Evolutionary conservation across 2,888 invertebrate species (phyloP), one percentile per base, ranked within the genome.

Genomic region (Dendrolimus pini): DNA sequence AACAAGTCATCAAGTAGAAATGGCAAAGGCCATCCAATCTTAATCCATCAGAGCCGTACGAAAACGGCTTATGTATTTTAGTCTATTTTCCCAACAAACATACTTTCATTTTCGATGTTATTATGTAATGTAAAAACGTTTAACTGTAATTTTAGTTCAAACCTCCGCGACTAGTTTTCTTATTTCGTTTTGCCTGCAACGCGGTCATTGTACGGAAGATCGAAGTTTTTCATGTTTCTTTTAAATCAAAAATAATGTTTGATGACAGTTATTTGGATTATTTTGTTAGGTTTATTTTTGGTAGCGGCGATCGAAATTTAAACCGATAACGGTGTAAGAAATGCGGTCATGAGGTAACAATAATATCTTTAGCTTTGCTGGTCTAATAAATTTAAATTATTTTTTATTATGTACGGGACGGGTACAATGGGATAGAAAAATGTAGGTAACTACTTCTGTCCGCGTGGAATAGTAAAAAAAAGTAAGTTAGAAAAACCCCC

Each of bases 71-170:
- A 47, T 10, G 12, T 47, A 47, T 47, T 47, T 47, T 47, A 7
- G 47, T 47, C 12, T 47, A 47, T 47, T 47, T 47, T 65, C 63
- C 60, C 58, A 62, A 70, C 68, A 67, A 63, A 62, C 62, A 65
- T 72, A 69, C 74, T 78, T 77, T 80, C 77, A 71, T 71, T 74
- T 78, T 77, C 69, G 67, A 59, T 62, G 63, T 64, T 63, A 69
- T 80, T 78, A 77, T 67, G 76, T 69, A 78, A 80, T 71, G 60
- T 58, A 68, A 67, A 72, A 72, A 72, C 68, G 65, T 66, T 70
- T 63, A 67, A 70, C 71, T 65, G 68, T 69, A 57, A 59, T 61
- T 61, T 56, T 41, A 64, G 65, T 67, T 65, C 65, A 58, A 64
- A 61, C 62, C 55, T 68, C 62, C 61, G 65, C 59, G 62, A 62